A percentile compares a stretch with the other conserved stretches of the same genome.
Conservation (phyloP, 53 echinoderm and acorn worm genomes). For the Patiria pectinifera region DNA sequence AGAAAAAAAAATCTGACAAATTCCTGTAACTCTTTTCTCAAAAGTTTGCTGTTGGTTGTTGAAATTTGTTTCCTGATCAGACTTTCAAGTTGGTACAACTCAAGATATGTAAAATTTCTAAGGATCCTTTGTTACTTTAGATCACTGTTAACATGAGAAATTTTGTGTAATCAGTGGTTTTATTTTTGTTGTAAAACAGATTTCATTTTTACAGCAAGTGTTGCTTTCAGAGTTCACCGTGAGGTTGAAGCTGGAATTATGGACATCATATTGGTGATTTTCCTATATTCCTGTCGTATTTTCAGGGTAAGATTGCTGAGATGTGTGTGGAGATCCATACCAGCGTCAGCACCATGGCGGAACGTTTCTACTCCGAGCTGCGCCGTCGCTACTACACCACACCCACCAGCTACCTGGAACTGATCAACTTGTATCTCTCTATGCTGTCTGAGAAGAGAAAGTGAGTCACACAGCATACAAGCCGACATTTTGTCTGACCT, state of each 20-base stretch:
- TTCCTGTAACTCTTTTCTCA: too few species aligned
- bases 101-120: too few species aligned
- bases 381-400: constrained; percentile 98
- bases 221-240: neutral
- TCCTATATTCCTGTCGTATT: neutral
- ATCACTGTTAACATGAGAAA: too few species aligned
- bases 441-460: constrained; percentile 96
- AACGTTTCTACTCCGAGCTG: constrained; percentile 89
- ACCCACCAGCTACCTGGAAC: constrained; percentile 98
- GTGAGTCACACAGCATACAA: constrained; percentile 41
- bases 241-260: neutral
- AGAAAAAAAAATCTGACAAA: too few species aligned
- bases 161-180: too few species aligned
- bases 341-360: constrained; percentile 97
- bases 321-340: constrained; percentile 99
- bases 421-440: constrained; percentile 96
- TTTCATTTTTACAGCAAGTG: too few species aligned
- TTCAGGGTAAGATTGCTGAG: constrained; percentile 91
- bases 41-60: too few species aligned
- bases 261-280: neutral
- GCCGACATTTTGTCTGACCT: neutral
- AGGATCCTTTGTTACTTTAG: too few species aligned
- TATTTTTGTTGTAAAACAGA: too few species aligned
- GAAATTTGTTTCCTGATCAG: too few species aligned
- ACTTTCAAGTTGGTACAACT: too few species aligned